phyloP scores from a whole-genome alignment of 2,113 vertebrate genomes.

The Pavo muticus region DNA sequence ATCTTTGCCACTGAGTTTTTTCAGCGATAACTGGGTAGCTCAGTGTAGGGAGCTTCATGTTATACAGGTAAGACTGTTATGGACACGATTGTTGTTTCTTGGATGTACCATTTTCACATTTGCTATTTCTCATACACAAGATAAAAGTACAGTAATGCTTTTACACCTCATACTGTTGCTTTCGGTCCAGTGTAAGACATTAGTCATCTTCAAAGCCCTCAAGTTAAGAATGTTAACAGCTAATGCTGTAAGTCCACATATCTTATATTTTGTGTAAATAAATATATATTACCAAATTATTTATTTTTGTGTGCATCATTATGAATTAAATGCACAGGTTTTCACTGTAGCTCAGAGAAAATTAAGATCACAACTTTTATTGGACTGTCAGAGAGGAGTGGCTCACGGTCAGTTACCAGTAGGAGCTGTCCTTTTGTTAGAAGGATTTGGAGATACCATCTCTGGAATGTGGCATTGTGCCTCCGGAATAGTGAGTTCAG shows the following conservation, averaged over 20 bases:
- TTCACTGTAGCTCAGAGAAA: not conserved
- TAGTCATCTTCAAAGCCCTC: not conserved
- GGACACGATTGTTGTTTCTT: fast-evolving
- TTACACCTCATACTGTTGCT: not conserved
- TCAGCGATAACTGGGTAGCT: not conserved
- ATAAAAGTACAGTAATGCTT: not conserved
- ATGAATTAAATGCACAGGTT: not conserved
- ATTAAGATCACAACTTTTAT: not conserved
- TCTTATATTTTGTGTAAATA: not conserved
- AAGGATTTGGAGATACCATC: not conserved
- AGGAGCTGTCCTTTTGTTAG: not conserved
- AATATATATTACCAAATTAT: not conserved
- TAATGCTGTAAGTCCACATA: not conserved
- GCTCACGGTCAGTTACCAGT: not conserved
- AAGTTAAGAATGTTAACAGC: not conserved
- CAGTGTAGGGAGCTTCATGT: not conserved
- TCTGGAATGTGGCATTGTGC: not conserved
- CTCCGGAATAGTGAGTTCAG: not conserved
- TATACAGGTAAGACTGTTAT: not conserved
- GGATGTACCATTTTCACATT: not conserved
- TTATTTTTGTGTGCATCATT: not conserved
- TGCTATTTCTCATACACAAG: not conserved
- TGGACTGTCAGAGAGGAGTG: not conserved
- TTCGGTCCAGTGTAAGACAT: not conserved
- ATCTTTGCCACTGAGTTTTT: not conserved